Base-by-base conservation (phyloP, 2,888 invertebrate genomes). In the Eupithecia inturbata region DNA sequence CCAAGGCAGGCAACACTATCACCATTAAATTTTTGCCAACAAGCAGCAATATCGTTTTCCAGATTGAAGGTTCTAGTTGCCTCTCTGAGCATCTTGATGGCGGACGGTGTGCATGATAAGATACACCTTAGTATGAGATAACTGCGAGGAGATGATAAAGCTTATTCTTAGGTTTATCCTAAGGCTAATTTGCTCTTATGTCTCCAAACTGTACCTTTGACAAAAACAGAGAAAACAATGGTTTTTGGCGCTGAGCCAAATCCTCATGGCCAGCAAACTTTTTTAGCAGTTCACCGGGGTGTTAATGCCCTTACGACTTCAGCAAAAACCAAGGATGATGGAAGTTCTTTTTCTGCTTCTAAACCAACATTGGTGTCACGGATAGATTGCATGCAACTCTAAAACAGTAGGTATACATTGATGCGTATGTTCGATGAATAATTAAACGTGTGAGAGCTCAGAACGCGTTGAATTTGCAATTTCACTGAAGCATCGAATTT, bases 401-500 rank as follows among this genome's bases (percentile, higher is more conserved):
- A 77, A 72, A 76, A 70, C 71, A 63, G 64, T n/a, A n/a, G n/a
- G n/a, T 69, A 71, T 74, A 77, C 75, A 76, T 77, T 45, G 76
- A 73, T 69, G 74, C 74, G 70, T 76, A 64, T 77, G 77, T 74
- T 78, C 73, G 49, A 76, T 76, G 76, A 71, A 78, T 77, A 76
- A 76, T 76, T 76, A 77, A 78, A 77, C 77, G 49, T 57, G 66
- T 57, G 63, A 68, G 77, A 77, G 76, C 72, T 78, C 79, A 80
- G 78, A 76, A 77, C 70, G 79, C 77, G 74, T 71, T 79, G 76
- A 77, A 80, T 78, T 76, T 76, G 77, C 81, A 81, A 82, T 82
- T 80, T 76, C 67, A 74, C 71, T 74, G 77, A 73, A 80, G 68
- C 74, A 75, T 78, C 77, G 77, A 78, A 81, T 77, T 82, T 76